phyloP scores from a whole-genome alignment of 1,140 invertebrate genomes.

The Pantala flavescens region DNA sequence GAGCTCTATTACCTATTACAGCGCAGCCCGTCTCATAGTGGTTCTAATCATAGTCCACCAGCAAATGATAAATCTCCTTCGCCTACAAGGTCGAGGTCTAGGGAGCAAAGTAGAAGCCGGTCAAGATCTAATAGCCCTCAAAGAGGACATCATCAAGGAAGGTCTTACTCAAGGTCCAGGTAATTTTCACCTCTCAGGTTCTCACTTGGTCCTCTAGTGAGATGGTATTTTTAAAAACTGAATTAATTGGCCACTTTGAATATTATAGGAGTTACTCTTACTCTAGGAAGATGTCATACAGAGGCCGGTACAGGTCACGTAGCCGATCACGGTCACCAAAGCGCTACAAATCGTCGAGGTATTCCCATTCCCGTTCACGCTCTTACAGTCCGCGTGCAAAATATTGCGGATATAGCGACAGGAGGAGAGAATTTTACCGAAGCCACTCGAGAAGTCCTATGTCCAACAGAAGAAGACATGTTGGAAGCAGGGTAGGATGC shows the following conservation, averaged over 20 bases:
- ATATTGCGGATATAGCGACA: slow-evolving; percentile 24
- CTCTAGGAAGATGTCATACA: slow-evolving; percentile 24
- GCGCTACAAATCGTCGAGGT: slow-evolving; percentile 22
- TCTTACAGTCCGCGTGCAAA: slow-evolving; percentile 25
- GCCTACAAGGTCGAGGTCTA: slow-evolving; percentile 19
- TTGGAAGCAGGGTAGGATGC: slow-evolving; percentile 36
- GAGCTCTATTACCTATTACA: slow-evolving; percentile 14
- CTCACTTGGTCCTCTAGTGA: neutral
- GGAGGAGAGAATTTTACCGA: slow-evolving; percentile 25
- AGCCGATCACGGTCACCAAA: slow-evolving; percentile 25
- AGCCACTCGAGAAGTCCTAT: slow-evolving; percentile 43
- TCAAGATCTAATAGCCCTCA: slow-evolving; percentile 20
- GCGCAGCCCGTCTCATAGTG: slow-evolving; percentile 24
- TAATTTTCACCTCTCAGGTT: neutral
- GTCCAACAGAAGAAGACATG: slow-evolving; percentile 44
- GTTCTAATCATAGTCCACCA: slow-evolving; percentile 22
- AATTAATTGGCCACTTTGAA: slow-evolving; percentile 12
- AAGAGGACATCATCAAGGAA: slow-evolving; percentile 20
- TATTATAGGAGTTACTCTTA: slow-evolving; percentile 27
- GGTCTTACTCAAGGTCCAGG: slow-evolving; percentile 22
- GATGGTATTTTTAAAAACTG: neutral
- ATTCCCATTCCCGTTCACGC: slow-evolving; percentile 26
- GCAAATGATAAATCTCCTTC: slow-evolving; percentile 23
- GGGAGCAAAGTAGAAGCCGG: slow-evolving; percentile 21
- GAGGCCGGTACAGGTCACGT: slow-evolving; percentile 24